Conservation (phyloP, 2,888 invertebrate genomes). For the Criorhina ranunculi region DNA sequence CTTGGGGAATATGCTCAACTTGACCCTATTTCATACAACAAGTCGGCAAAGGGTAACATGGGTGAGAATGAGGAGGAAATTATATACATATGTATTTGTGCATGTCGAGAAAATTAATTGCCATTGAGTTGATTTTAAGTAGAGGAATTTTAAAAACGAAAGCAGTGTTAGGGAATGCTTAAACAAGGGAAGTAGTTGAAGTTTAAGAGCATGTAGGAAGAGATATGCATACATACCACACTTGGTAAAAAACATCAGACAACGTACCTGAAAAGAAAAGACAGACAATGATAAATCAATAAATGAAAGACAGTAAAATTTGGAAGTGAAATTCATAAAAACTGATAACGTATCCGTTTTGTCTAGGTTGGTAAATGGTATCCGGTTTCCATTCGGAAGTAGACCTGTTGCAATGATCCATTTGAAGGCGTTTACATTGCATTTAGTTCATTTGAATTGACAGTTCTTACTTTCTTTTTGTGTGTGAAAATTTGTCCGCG, state of each 20-base stretch:
- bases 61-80: neutral
- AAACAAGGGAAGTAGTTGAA: neutral
- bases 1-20: slow-evolving; percentile 7
- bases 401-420: too few relatives aligned
- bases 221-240: neutral
- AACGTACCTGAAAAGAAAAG: slow-evolving; percentile 41
- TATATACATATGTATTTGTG: neutral
- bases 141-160: neutral
- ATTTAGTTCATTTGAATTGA: too few relatives aligned
- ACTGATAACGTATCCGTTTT: too few relatives aligned
- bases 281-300: too few relatives aligned
- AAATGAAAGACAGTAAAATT: too few relatives aligned
- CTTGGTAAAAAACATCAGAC: neutral
- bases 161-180: neutral
- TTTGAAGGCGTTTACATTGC: too few relatives aligned
- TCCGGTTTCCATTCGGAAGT: too few relatives aligned
- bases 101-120: slow-evolving; percentile 3
- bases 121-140: neutral
- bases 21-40: slow-evolving; percentile 18
- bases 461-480: too few relatives aligned
- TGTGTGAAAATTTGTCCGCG: too few relatives aligned
- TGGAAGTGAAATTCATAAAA: too few relatives aligned
- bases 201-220: neutral
- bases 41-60: slow-evolving; percentile 1
- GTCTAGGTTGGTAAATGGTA: too few relatives aligned